Evolutionary conservation across 2,888 invertebrate genomes (phyloP).

Genomic region (Orthosia gracilis): DNA sequence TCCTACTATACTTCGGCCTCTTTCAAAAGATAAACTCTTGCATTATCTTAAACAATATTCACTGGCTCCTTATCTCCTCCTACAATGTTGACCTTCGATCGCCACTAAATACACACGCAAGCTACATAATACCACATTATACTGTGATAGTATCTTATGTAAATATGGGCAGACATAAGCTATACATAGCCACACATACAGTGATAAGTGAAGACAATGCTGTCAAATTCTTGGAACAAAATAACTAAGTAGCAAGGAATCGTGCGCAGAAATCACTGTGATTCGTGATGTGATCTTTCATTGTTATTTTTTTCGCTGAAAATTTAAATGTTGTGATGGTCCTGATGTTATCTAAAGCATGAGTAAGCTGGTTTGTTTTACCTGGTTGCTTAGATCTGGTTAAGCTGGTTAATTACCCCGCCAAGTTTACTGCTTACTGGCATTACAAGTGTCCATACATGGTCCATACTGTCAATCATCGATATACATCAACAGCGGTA

Average conservation of each 20-base stretch:
- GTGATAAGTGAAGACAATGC: constrained; percentile 33
- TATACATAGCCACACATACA: constrained; percentile 25
- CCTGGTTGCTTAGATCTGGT: too few relatives aligned
- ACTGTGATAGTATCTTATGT: not conserved
- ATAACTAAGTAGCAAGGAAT: constrained; percentile 1
- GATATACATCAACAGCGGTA: too few relatives aligned
- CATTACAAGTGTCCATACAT: too few relatives aligned
- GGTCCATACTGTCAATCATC: too few relatives aligned
- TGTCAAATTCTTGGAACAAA: constrained; percentile 23
- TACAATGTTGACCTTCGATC: constrained; percentile 38
- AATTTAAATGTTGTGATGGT: too few relatives aligned
- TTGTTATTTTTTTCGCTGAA: not conserved
- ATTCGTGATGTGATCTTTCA: not conserved
- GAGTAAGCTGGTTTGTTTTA: too few relatives aligned
- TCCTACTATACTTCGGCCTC: not conserved
- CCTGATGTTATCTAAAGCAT: too few relatives aligned
- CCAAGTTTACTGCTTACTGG: too few relatives aligned
- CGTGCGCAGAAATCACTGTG: constrained; percentile 12
- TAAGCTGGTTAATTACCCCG: too few relatives aligned
- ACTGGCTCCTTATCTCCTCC: constrained; percentile 15
- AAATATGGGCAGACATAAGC: not conserved
- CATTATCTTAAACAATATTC: not conserved
- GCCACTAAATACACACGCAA: constrained; percentile 21
- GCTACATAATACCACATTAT: not conserved
- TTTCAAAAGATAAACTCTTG: not conserved